Evolutionary conservation across 64 coral and sea anemone species (phyloP), one percentile per base, ranked within the genome.

Genomic region (Exaiptasia diaphana): DNA sequence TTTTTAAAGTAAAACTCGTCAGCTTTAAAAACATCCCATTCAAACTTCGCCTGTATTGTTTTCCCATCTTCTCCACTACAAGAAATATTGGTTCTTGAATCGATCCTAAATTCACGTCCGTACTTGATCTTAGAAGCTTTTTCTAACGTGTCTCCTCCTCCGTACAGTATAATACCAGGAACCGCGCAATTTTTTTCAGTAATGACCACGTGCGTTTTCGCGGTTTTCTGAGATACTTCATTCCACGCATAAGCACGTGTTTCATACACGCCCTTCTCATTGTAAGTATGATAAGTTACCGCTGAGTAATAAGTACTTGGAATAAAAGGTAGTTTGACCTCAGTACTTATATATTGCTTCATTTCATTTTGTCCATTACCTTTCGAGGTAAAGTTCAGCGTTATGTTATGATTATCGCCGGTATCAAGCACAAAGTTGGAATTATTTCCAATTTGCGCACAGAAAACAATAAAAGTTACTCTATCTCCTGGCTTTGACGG

Each of bases 401-500:
- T 73, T 4, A 89, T 23, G 6, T 68, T 89, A 18, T 17, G n/a
- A 4, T 61, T 60, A 11, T 87, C 67, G 48, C 75, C 91, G 4
- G 76, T 27, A 11, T 84, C 58, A 32, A 77, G 69, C 50, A 89
- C 63, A 72, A 93, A 93, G 27, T 50, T 68, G 1, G 91, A 82
- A 49, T 89, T 28, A 15, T 82, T 82, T 40, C 91, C 91, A 22
- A 67, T 62, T 4, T 83, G 73, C 12, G 74, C 74, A 26, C 91
- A 93, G 27, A 93, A 93, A 59, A 88, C 32, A 36, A 93, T 49
- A 43, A 93, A 89, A 3, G 79, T 89, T 2, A 93, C 64, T 23
- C 4, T 40, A 12, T 78, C 32, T 30, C 55, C 85, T 18, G 91
- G 52, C 30, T 68, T 88, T 12, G 46, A 49, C 13, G 79, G 85